Evolutionary conservation across 2,797 vertebrate species (phyloP), one percentile per base, ranked within the genome.

Genomic region (Enteromius treurensis): DNA sequence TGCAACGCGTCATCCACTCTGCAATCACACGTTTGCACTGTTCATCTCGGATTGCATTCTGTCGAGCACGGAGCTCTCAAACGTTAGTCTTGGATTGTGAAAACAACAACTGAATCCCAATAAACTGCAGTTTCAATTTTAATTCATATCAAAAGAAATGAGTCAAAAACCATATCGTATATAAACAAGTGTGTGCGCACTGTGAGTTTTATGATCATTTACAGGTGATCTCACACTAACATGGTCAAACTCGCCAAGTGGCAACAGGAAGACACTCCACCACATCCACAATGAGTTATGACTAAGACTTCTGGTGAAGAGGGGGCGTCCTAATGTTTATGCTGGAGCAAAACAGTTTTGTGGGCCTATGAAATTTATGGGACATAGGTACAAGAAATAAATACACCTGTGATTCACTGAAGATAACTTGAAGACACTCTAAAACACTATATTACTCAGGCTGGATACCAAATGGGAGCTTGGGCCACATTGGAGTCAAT

Each of bases 231-330:
- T 77, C 83, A 85, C 79, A 88, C 77, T 89, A 88, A 90, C 86
- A 85, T 88, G 90, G 92, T 92, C 93, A 92, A 91, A 89, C 87
- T 85, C 83, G 76, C 5, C 19, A 83, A 64, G 86, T 87, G 89
- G 87, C 77, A 89, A 92, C 90, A 92, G 90, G 90, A 93, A 91
- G 89, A 90, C 86, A 87, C 90, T 90, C 92, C 88, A 85, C 91
- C 91, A 75, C 92, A 89, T 87, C 92, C 91, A 71, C 92, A 91
- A 81, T 86, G 91, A 92, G 86, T 87, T 87, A 86, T 95, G 94
- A 95, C 92, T 93, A 94, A 94, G 84, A 87, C 88, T 90, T 95
- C 94, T 93, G 92, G 92, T 92, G 93, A 95, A 94, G 89, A 91
- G 89, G 93, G 92, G 93, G 92, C 89, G 91, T 92, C 87, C 47